Evolutionary conservation across 2,888 invertebrate genomes (phyloP), one percentile per base, ranked within the genome.

Genomic region (Sepioteuthis lessoniana): DNA sequence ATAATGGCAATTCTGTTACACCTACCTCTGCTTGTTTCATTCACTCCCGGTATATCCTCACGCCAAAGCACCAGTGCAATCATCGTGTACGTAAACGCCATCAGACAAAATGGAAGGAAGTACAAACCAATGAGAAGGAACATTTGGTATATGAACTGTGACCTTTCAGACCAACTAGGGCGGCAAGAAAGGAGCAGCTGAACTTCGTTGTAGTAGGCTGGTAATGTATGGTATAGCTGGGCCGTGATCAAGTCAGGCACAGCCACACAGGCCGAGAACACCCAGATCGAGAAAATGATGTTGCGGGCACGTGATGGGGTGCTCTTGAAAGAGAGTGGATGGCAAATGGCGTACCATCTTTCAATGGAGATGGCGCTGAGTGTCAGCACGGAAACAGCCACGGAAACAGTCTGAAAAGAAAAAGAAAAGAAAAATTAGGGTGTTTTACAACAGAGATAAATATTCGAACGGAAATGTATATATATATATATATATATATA

Each of bases 321-420:
- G 31, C 98, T 98, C 97, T 98, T 98, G 98, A 99, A 98, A 97
- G 98, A 98, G 95, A 99, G 98, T 10, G 99, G 99, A 97, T 98
- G 98, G 97, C 99, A 99, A 97, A 99, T 99, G 95, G 99, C 99
- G 97, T 99, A 98, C 98, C 99, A 99, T 95, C 99, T 98, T 97
- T 99, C 99, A 96, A 99, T 98, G 1, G 99, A 98, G 97, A 99
- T 99, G 97, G 98, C 98, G 37, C 99, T 98, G 96, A 99, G 97
- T 16, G 99, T 99, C 96, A 99, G 97, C 92, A 99, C 98, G 7
- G 99, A 99, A 95, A 99, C 99, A 46, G 98, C 98, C 95, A 99
- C 98, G 0, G 99, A 98, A 31, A 99, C 98, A 19, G 98, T 98
- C 99, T 99, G 98, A 19, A 98, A 96, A 94, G 93, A 50, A 94